Evolutionary conservation across 2,888 invertebrate species (phyloP), one percentile per base, ranked within the genome.

Genomic region (Platycheirus rosarum): DNA sequence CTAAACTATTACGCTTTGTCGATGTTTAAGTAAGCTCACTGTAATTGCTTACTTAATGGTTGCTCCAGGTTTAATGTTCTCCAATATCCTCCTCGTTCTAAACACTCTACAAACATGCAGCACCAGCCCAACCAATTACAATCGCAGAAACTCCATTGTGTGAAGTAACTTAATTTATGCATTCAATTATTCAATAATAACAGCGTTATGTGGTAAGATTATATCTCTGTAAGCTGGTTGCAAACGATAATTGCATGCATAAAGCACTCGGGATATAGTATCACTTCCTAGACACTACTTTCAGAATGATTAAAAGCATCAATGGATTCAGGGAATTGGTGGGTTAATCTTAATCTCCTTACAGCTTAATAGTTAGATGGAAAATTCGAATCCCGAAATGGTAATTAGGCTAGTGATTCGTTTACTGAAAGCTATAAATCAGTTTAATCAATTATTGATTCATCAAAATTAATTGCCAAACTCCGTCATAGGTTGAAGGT

Each of bases 11-110:
- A 32, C 8, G 29, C 6, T 60, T 60, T 60, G n/a, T 49, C 49
- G 49, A 49, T 42, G 20, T 60, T 57, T 49, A 11, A 40, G 1
- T 18, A 60, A 42, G 16, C 49, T 40, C 16, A 42, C n/a, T 8
- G 42, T 42, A 42, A 51, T 62, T 51, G 8, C 42, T 51, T 62
- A 20, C n/a, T n/a, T n/a, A 70, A 70, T 62, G 8, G 42, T 60
- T 9, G n/a, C 20, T 49, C 11, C 20, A 29, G 40, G 40, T 70
- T 18, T 70, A 49, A 32, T 70, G 23, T 23, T 29, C 37, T 26
- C 48, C 44, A 51, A 35, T 62, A 35, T 9, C 35, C 14, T 23
- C 26, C 16, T 63, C 63, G 44, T 14, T 14, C 49, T 32, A 32
- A 4, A 13, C 26, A 29, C 2, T 18, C 49, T 9, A 8, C 6